These are phyloP conservation scores for Exocentrus adspersus DNA, from an alignment of 2,888 invertebrate species.

Conservation along the genomic window DNA sequence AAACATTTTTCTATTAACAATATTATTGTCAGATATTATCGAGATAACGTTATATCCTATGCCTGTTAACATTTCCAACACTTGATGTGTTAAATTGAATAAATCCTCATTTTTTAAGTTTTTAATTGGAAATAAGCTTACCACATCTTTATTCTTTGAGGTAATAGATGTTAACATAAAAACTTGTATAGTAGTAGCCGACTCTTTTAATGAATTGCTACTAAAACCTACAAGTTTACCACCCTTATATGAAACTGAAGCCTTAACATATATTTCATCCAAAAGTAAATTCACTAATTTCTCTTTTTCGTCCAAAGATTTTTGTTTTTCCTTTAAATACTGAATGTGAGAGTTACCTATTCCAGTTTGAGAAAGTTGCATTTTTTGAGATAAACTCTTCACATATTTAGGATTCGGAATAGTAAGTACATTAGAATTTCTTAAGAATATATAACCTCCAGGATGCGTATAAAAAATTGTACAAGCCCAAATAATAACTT, in stretches of 20 bases:
- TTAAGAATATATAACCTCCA: not conserved
- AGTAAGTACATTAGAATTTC: not conserved
- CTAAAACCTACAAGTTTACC: not conserved
- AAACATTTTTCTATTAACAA: too few relatives aligned
- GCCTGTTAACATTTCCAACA: too few relatives aligned
- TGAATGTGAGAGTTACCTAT: not conserved
- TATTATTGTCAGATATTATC: too few relatives aligned
- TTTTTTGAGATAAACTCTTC: not conserved
- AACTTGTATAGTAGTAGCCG: not conserved
- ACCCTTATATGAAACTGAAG: not conserved
- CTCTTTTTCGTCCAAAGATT: not conserved
- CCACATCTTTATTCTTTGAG: not conserved
- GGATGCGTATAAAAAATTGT: not conserved
- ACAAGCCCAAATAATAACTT: not conserved
- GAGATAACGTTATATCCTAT: too few relatives aligned
- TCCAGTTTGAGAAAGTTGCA: not conserved
- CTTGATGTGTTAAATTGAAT: too few relatives aligned
- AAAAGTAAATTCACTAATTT: not conserved
- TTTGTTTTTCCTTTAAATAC: not conserved
- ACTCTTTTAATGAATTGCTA: not conserved
- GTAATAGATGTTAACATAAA: not conserved
- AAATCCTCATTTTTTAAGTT: too few relatives aligned
- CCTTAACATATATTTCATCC: not conserved
- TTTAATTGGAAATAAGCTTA: not conserved
- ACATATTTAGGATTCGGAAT: not conserved